Evolutionary conservation across 2,888 invertebrate genomes (phyloP).

Genomic region (Eristalis arbustorum): DNA sequence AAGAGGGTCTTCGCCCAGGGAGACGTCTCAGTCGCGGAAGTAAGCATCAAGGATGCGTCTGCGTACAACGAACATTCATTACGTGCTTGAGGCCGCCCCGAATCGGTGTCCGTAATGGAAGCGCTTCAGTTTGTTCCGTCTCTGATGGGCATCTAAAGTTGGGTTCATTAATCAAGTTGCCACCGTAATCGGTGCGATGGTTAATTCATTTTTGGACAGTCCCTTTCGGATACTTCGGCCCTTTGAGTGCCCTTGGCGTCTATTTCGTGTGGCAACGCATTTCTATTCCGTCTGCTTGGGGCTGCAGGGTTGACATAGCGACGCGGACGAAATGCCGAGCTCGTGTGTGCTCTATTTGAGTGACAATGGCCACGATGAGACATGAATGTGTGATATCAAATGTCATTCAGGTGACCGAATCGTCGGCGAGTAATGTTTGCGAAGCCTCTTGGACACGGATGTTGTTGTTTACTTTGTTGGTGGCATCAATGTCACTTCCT

Average conservation of each 20-base stretch:
- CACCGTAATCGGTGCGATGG: neutral
- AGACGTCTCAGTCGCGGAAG: neutral
- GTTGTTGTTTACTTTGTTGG: neutral
- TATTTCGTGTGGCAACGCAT: neutral
- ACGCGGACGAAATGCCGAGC: neutral
- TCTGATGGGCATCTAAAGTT: neutral
- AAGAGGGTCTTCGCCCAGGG: neutral
- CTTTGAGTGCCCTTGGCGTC: neutral
- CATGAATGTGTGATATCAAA: neutral
- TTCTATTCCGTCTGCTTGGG: neutral
- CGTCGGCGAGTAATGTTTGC: neutral
- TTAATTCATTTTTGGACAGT: neutral
- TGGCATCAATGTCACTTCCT: neutral
- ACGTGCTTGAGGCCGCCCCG: neutral
- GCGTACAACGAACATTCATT: neutral
- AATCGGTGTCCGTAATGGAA: neutral
- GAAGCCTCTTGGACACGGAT: neutral
- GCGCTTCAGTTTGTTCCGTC: neutral
- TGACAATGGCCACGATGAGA: neutral
- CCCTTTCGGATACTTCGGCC: neutral
- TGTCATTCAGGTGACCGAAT: neutral
- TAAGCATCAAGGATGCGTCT: neutral
- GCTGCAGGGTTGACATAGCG: neutral
- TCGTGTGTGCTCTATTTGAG: neutral
- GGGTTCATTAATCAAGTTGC: neutral